These are phyloP conservation scores for Papilio aristodemus DNA, from an alignment of 1,140 invertebrate species.

Conservation along the genomic window DNA sequence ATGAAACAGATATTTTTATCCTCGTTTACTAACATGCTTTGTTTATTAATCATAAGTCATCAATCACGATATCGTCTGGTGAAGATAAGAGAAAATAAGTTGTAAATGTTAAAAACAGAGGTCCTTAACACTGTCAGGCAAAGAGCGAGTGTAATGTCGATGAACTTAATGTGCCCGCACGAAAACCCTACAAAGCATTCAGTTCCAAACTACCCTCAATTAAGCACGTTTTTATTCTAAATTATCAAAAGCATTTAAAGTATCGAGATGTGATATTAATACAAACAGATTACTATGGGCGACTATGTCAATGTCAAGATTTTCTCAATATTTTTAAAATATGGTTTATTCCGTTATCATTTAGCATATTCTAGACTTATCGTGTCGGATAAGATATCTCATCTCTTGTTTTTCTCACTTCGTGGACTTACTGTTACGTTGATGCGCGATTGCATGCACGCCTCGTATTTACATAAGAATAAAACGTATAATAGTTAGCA, in stretches of 20 bases:
- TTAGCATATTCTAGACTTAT: constrained; percentile 36
- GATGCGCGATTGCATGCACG: constrained; percentile 17
- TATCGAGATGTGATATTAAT: constrained; percentile 3
- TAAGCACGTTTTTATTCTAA: background rate
- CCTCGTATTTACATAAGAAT: constrained; percentile 9
- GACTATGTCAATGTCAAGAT: constrained; percentile 16
- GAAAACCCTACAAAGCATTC: constrained; percentile 1
- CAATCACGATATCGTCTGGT: constrained; percentile 15
- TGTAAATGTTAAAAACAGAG: constrained; percentile 13
- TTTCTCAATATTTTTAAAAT: constrained; percentile 10
- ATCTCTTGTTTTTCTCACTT: constrained; percentile 27
- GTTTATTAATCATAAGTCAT: background rate
- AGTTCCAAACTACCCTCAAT: constrained; percentile 1
- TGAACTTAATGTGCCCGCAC: background rate
- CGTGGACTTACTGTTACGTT: constrained; percentile 17
- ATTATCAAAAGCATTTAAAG: constrained; percentile 5
- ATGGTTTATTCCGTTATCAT: constrained; percentile 24
- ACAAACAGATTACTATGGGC: background rate
- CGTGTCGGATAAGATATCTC: constrained; percentile 37
- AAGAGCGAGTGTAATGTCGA: constrained; percentile 8
- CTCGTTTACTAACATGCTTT: constrained; percentile 1
- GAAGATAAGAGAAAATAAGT: constrained; percentile 9
- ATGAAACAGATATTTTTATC: background rate
- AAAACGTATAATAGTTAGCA: constrained; percentile 12
- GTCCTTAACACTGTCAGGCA: constrained; percentile 5